These are phyloP conservation scores for Columba janthina DNA, from an alignment of 2,113 vertebrate species.

Conservation along the genomic window DNA sequence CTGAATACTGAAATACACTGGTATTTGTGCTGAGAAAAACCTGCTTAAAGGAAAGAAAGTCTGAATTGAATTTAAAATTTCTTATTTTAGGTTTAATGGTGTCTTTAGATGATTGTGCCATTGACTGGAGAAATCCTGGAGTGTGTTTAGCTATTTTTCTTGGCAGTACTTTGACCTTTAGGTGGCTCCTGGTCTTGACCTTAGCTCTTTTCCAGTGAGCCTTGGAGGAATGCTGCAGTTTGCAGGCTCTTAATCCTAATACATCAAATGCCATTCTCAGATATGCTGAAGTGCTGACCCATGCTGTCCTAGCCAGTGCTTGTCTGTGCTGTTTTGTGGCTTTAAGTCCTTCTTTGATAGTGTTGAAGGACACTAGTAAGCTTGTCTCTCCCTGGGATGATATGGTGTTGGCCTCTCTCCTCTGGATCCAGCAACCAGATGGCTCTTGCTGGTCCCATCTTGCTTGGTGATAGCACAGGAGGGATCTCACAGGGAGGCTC, in stretches of 20 bases:
- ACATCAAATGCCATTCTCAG: neutral
- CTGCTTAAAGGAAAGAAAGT: neutral
- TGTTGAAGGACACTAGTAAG: neutral
- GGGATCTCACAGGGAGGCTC: neutral
- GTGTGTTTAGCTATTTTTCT: neutral
- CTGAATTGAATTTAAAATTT: neutral
- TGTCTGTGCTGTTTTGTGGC: neutral
- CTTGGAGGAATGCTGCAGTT: neutral
- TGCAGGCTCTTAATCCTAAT: neutral
- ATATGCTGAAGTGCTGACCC: neutral
- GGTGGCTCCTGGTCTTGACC: neutral
- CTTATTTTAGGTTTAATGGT: neutral
- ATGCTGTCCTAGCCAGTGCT: neutral
- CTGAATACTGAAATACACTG: neutral
- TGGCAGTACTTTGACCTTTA: neutral
- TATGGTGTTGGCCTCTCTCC: neutral
- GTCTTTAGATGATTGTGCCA: neutral
- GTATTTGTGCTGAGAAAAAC: neutral
- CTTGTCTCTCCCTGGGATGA: neutral
- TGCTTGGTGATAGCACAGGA: rapidly evolving
- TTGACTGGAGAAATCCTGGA: neutral
- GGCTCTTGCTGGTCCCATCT: neutral
- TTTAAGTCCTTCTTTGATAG: neutral
- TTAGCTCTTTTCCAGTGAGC: neutral
- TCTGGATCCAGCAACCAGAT: neutral